Base-by-base conservation (phyloP, 2,113 vertebrate genomes). In the Corythoichthys haematopterus region DNA sequence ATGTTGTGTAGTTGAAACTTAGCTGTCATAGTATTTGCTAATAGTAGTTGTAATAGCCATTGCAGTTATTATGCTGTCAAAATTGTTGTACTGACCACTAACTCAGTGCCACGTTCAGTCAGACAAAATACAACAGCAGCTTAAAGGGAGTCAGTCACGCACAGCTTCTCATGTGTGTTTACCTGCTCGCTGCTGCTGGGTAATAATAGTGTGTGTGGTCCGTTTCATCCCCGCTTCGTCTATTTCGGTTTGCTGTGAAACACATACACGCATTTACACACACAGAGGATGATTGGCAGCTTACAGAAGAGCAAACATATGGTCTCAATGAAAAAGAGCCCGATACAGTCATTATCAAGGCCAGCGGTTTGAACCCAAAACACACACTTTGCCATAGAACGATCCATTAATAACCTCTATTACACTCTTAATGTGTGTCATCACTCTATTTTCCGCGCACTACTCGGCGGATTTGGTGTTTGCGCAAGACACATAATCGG, bases 61-160 rank as follows among this genome's bases (percentile, higher is more conserved):
- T 28, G 20, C 20, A 28, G 20, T 28, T 28, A 28, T 28, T 28
- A 28, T 28, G 20, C 20, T 28, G 20, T 28, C 20, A 28, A 28
- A 28, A 28, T 28, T 28, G 20, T 28, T 28, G 20, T 28, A 28
- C 20, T 28, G 20, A 28, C 20, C 6, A 43, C 40, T 7, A 43
- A 43, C 40, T 43, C 40, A 28, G 20, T 43, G 40, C 85, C 83
- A 78, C 84, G 73, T 88, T 87, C 81, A 83, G 83, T 86, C 80
- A 90, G 86, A 84, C 85, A 77, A 77, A 80, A 80, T 69, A 85
- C 83, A 85, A 82, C 77, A 84, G 64, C 75, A 82, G 84, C 83
- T 88, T 88, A 90, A 71, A 78, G 43, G 52, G 79, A 83, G 85
- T 83, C 86, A 83, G 85, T 83, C 86, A 87, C 53, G 77, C 77